phyloP scores from a whole-genome alignment of 2,113 vertebrate genomes.

The cattle (Bos taurus) region DNA sequence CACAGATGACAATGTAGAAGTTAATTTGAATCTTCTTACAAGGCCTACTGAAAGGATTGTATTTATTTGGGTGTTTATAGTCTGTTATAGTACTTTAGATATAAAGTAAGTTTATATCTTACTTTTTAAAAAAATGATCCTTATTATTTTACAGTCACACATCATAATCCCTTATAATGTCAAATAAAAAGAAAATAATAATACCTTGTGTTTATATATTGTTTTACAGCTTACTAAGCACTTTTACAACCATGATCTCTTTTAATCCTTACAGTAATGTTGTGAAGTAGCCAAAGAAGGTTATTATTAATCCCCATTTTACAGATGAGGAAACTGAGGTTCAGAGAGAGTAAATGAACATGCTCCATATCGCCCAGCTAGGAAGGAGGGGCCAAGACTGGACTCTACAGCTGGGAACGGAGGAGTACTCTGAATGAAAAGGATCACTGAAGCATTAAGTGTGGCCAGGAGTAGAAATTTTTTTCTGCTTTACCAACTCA shows the following conservation, averaged over 20 bases:
- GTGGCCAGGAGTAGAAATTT: not conserved
- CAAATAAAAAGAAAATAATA: constrained; percentile 68
- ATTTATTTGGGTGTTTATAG: constrained; percentile 20
- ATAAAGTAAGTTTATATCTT: not conserved
- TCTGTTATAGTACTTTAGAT: too few species aligned
- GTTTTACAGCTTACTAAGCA: constrained; percentile 44
- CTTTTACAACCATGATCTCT: constrained; percentile 30
- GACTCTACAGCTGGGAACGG: not conserved
- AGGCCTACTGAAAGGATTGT: not conserved
- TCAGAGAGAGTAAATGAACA: not conserved
- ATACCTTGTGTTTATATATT: constrained; percentile 28
- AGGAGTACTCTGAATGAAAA: not conserved
- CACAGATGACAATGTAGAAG: not conserved
- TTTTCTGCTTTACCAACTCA: not conserved
- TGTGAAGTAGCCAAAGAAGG: constrained; percentile 29
- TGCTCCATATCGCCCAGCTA: not conserved
- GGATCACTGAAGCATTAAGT: too few species aligned
- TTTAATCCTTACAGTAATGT: constrained; percentile 51
- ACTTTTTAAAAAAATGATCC: not conserved
- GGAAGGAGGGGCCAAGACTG: not conserved
- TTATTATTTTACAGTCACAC: constrained; percentile 31
- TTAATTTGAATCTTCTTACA: not conserved
- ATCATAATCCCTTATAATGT: constrained; percentile 23
- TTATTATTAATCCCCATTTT: constrained; percentile 53
- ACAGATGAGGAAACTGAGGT: constrained; percentile 44